Evolutionary conservation across 2,113 vertebrate genomes (phyloP), one percentile per base, ranked within the genome.

Genomic region (Eublepharis macularius): DNA sequence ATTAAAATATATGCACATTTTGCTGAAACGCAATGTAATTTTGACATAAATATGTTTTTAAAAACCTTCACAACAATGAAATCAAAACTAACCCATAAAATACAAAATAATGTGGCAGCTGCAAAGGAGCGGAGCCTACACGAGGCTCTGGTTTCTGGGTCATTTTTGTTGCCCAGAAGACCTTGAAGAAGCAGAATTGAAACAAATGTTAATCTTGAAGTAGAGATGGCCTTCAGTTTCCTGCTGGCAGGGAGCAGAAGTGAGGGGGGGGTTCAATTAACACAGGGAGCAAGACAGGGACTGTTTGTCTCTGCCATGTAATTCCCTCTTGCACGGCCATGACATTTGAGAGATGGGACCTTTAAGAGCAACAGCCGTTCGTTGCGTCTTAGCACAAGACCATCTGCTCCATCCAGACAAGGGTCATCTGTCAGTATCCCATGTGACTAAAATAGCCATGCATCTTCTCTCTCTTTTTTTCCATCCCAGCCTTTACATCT

Each of bases 341-440:
- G 45, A 57, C 76, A 24, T 36, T 73, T 82, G 74, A 87, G 51
- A 26, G 66, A 70, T 49, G 66, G 12, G 60, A 32, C 14, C 75
- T 87, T 87, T 83, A 66, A 16, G 45, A 34, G 54, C 26, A 32
- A 63, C 69, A 36, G 45, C 26, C 51, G n/a, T 73, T 65, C 9
- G 2, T 45, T 51, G 34, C 73, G 81, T 11, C 43, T 73, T 34
- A 83, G 32, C 29, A 57, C 69, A 29, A 36, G 29, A 51, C 51
- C 66, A 65, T 86, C 81, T 87, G 51, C 45, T 87, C 12, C 68
- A 65, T 72, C 86, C 66, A 78, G 76, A 54, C 39, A 45, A 36
- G 75, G 80, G 36, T 79, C 81, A 77, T 19, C 80, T 87, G 75
- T 26, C 81, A 29, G 26, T 49, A 63, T 60, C 41, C 60, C 74